A percentile compares a stretch with the other conserved stretches of the same genome.
phyloP scores from a whole-genome alignment of 2,113 vertebrate species.

The Mugil cephalus region DNA sequence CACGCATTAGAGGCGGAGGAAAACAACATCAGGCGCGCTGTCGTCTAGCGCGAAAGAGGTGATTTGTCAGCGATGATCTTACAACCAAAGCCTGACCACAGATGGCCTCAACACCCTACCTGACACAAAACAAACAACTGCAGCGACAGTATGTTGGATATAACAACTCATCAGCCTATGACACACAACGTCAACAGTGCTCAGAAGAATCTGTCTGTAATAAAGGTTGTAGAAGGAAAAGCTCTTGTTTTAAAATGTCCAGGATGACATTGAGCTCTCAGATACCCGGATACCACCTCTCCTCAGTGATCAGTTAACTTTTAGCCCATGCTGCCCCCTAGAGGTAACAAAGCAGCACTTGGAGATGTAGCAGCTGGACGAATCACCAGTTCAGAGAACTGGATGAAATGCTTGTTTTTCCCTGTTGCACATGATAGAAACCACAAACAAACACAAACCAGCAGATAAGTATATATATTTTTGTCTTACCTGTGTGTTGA shows the following conservation, averaged over 20 bases:
- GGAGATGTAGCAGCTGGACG: not conserved
- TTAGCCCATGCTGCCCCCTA: slow-evolving; percentile 80
- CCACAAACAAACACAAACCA: not conserved
- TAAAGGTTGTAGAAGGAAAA: slow-evolving; percentile 5
- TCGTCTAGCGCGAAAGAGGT: slow-evolving; percentile 1
- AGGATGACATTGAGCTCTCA: slow-evolving; percentile 9
- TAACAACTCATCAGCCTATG: not conserved
- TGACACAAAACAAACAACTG: slow-evolving; percentile 12
- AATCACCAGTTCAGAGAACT: not conserved
- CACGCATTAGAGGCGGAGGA: slow-evolving; percentile 10
- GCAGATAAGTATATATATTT: not conserved
- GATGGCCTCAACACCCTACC: not conserved
- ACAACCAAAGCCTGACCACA: slow-evolving; percentile 20
- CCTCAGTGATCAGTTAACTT: slow-evolving; percentile 10
- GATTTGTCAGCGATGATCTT: not conserved
- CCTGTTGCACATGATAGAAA: not conserved
- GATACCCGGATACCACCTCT: no score
- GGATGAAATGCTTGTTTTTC: no score
- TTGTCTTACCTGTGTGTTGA: slow-evolving; percentile 75
- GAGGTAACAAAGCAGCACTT: slow-evolving; percentile 46
- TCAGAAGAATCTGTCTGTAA: not conserved
- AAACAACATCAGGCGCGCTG: not conserved
- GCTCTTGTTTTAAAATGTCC: slow-evolving; percentile 14
- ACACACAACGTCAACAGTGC: slow-evolving; percentile 1
- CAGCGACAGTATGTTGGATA: not conserved